Conservation (phyloP, 1,140 invertebrate genomes). For the Sweltsa coloradensis region DNA sequence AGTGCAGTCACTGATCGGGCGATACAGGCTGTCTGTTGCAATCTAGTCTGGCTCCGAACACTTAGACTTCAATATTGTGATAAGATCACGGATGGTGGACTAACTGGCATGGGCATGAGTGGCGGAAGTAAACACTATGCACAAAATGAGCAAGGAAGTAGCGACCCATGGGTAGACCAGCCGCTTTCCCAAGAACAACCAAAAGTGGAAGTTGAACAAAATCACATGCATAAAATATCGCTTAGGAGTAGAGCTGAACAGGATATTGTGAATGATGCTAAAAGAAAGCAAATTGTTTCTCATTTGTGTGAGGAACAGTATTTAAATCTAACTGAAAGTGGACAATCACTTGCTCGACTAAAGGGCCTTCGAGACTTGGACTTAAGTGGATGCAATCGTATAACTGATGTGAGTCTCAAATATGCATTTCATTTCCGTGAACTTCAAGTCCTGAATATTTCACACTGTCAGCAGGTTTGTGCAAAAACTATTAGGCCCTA, state of each 20-base stretch:
- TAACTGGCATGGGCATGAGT: constrained; percentile 45
- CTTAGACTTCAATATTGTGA: constrained; percentile 51
- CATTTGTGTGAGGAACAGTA: constrained; percentile 40
- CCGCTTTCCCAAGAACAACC: background rate
- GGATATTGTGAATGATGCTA: constrained; percentile 48
- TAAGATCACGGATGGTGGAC: constrained; percentile 48
- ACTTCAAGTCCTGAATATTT: constrained; percentile 44
- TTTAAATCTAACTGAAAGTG: constrained; percentile 30
- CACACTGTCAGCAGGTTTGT: constrained; percentile 44
- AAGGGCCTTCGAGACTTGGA: constrained; percentile 43
- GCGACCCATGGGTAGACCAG: background rate
- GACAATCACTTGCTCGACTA: constrained; percentile 41
- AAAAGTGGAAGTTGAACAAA: background rate
- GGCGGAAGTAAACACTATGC: constrained; percentile 21
- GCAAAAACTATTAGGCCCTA: background rate
- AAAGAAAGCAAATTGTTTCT: constrained; percentile 44
- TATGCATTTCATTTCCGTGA: constrained; percentile 51
- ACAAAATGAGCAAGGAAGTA: constrained; percentile 4
- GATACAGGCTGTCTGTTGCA: constrained; percentile 34
- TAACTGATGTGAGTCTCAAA: constrained; percentile 55
- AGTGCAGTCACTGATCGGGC: constrained; percentile 49
- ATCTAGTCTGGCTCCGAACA: constrained; percentile 40
- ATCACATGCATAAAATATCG: constrained; percentile 35
- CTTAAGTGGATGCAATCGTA: constrained; percentile 48
- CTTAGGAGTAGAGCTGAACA: constrained; percentile 48